A percentile compares a stretch with the other conserved stretches of the same genome.
phyloP scores from a whole-genome alignment of 2,888 invertebrate species.

The Acanthococcus lagerstroemiae region DNA sequence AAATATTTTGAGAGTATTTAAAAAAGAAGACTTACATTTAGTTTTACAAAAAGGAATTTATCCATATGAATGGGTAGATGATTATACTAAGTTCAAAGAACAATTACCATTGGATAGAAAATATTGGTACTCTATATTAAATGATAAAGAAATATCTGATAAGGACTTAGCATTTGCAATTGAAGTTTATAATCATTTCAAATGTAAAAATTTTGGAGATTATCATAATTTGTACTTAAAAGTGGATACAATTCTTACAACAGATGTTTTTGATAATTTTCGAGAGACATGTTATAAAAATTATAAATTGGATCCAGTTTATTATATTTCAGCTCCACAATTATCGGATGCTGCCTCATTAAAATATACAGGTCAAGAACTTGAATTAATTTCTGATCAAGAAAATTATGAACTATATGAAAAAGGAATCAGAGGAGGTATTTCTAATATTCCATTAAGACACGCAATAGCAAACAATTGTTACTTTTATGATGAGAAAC shows the following conservation, averaged over 20 bases:
- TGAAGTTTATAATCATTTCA: conserved; percentile 6
- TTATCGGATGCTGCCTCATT: conserved; percentile 11
- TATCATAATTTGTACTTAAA: conserved; percentile 4
- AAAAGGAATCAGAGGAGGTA: conserved; percentile 9
- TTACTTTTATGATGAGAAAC: conserved; percentile 10
- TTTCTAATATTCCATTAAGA: conserved; percentile 10
- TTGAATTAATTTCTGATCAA: conserved; percentile 8
- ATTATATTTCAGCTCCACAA: conserved; percentile 8
- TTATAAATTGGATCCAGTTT: conserved; percentile 8
- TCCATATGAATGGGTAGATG: conserved; percentile 7
- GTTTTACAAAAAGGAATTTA: conserved; percentile 1
- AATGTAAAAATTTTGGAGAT: conserved; percentile 14
- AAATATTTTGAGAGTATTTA: conserved; percentile 3
- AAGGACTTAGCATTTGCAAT: conserved; percentile 7
- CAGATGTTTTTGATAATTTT: conserved; percentile 9
- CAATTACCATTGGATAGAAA: background rate
- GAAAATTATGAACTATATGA: conserved; percentile 9
- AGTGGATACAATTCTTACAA: conserved; percentile 8
- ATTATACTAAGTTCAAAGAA: conserved; percentile 10
- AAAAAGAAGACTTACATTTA: conserved; percentile 5
- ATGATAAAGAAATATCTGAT: conserved; percentile 14
- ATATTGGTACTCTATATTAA: background rate
- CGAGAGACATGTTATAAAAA: conserved; percentile 8
- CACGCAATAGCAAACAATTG: conserved; percentile 3
- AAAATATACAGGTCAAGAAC: conserved; percentile 12